phyloP scores from a whole-genome alignment of 2,888 invertebrate genomes.

The Mythimna lalbum region DNA sequence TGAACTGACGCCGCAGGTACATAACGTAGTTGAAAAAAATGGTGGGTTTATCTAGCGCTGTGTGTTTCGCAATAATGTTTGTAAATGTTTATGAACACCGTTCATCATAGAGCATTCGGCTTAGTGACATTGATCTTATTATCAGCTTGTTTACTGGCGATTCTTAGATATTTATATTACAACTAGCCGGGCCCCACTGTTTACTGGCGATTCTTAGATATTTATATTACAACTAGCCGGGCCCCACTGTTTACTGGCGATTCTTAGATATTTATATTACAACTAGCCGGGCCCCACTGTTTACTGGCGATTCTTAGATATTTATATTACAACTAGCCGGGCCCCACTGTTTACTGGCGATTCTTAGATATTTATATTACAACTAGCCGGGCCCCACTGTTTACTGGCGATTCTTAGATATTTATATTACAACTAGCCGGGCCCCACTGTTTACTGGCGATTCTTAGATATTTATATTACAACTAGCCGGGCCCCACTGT shows the following conservation, averaged over 20 bases:
- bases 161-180: background rate
- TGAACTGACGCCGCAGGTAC: conserved; percentile 64
- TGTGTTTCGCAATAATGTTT: conserved; percentile 42
- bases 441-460: background rate
- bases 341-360: background rate
- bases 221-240: too few species aligned
- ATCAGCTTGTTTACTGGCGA: conserved; percentile 4
- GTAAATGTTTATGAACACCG: conserved; percentile 33
- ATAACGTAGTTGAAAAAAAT: conserved; percentile 66
- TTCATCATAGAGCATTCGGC: conserved; percentile 12
- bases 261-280: background rate
- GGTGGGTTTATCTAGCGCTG: conserved; percentile 41
- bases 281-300: background rate
- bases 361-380: background rate
- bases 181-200: too few species aligned
- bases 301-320: background rate
- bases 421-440: too few species aligned
- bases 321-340: too few species aligned
- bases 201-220: background rate
- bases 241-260: background rate
- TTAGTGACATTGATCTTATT: conserved; percentile 25
- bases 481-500: background rate
- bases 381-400: background rate
- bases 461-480: background rate
- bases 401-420: background rate